A percentile compares a stretch with the other conserved stretches of the same genome.
These are phyloP conservation scores for Phengaris alcon DNA, from an alignment of 2,888 invertebrate species.

Conservation along the genomic window DNA sequence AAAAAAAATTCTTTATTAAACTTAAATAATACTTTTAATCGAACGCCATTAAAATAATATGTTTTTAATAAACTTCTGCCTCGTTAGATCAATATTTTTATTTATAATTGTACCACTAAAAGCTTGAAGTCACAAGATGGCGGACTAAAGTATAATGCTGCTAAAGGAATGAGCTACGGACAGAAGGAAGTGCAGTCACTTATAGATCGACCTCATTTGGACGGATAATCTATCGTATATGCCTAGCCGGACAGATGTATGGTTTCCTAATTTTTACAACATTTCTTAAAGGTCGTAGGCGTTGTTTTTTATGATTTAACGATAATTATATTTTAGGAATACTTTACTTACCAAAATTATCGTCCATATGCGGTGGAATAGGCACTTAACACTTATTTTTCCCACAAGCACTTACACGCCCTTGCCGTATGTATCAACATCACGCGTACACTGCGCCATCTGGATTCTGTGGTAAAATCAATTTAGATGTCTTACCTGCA, in stretches of 20 bases:
- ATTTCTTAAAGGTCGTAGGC: conserved; percentile 56
- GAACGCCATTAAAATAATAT: conserved; percentile 23
- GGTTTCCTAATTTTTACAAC: conserved; percentile 61
- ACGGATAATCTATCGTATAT: conserved; percentile 55
- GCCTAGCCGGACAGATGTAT: conserved; percentile 71
- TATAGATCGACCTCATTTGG: conserved; percentile 59
- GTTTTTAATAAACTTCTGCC: conserved; percentile 62
- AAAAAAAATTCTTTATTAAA: not conserved
- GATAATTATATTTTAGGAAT: conserved; percentile 45
- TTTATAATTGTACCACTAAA: conserved; percentile 69
- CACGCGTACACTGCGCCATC: conserved; percentile 77
- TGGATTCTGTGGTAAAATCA: conserved; percentile 52
- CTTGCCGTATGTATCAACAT: conserved; percentile 74
- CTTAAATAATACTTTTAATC: not conserved
- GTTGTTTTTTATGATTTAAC: conserved; percentile 45
- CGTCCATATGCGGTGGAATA: conserved; percentile 64
- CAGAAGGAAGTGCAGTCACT: conserved; percentile 51
- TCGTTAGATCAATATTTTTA: conserved; percentile 70
- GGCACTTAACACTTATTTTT: conserved; percentile 75
- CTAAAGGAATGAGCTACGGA: conserved; percentile 51
- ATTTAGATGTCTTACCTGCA: conserved; percentile 49
- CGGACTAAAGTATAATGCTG: conserved; percentile 61
- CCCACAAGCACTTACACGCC: conserved; percentile 79
- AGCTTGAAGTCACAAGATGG: conserved; percentile 73
- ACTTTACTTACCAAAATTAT: conserved; percentile 65